Percentiles rank a stretch among this genome's conserved stretches.
These are phyloP conservation scores for Macrophya annulata DNA, from an alignment of 2,888 invertebrate species.

Conservation along the genomic window DNA sequence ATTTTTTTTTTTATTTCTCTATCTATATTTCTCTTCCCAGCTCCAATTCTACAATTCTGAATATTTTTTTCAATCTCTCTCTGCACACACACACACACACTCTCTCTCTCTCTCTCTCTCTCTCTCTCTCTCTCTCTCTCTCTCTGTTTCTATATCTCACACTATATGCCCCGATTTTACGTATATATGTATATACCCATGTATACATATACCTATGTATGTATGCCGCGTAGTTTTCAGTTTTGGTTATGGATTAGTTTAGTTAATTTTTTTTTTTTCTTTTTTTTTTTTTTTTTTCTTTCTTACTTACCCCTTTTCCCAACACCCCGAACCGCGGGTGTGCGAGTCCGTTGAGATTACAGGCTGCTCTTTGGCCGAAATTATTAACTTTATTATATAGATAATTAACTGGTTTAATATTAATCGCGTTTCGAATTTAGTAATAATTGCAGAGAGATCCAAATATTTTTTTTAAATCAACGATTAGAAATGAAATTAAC, in stretches of 20 bases:
- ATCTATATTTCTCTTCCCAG: conserved; percentile 25
- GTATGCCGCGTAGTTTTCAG: conserved; percentile 8
- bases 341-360: not conserved
- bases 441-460: not conserved
- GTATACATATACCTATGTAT: not conserved
- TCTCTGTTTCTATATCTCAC: not conserved
- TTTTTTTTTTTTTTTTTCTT: not conserved
- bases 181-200: conserved; percentile 1
- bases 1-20: conserved; percentile 31
- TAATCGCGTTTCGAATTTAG: conserved; percentile 2
- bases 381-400: conserved; percentile 19
- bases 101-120: conserved; percentile 23
- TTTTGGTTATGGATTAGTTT: not conserved
- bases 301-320: not conserved
- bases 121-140: conserved; percentile 46
- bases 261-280: not conserved
- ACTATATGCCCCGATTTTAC: not conserved
- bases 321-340: conserved; percentile 38
- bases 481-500: not conserved
- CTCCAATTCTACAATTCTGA: conserved; percentile 7
- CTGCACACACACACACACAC: not conserved
- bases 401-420: conserved; percentile 13
- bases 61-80: conserved; percentile 29
- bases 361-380: not conserved
- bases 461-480: not conserved